These are phyloP conservation scores for Scatophagus argus DNA, from an alignment of 2,113 vertebrate genomes.

Conservation along the genomic window DNA sequence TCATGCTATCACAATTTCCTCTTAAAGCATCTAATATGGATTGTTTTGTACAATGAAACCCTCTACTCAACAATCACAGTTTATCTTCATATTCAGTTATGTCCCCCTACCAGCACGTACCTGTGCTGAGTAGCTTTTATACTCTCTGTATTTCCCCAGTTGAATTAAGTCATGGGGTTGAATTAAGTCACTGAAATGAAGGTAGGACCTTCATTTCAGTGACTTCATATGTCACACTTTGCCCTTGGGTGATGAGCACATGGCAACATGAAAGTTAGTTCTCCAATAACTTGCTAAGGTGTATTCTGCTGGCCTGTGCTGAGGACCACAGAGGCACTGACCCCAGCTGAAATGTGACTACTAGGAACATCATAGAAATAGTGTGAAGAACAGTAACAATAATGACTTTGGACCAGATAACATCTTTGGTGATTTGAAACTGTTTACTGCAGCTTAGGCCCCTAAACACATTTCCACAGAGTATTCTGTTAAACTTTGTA, in stretches of 20 bases:
- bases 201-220: no score
- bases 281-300: neutral
- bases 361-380: no score
- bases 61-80: neutral
- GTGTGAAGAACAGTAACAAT: no score
- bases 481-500: no score
- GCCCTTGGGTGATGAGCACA: neutral
- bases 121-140: neutral
- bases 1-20: conserved; percentile 43
- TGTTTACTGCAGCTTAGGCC: no score
- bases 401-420: no score
- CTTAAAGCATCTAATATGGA: neutral
- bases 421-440: no score
- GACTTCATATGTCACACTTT: neutral
- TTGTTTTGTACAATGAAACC: neutral
- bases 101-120: neutral
- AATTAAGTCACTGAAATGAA: conserved; percentile 3
- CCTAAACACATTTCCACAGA: no score
- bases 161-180: neutral
- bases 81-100: neutral
- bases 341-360: no score
- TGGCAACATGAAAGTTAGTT: neutral
- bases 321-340: no score
- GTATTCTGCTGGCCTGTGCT: neutral
- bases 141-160: neutral